A percentile compares a stretch with the other conserved stretches of the same genome.
Conservation (phyloP, 2,888 invertebrate genomes). For the Limnephilus lunatus region DNA sequence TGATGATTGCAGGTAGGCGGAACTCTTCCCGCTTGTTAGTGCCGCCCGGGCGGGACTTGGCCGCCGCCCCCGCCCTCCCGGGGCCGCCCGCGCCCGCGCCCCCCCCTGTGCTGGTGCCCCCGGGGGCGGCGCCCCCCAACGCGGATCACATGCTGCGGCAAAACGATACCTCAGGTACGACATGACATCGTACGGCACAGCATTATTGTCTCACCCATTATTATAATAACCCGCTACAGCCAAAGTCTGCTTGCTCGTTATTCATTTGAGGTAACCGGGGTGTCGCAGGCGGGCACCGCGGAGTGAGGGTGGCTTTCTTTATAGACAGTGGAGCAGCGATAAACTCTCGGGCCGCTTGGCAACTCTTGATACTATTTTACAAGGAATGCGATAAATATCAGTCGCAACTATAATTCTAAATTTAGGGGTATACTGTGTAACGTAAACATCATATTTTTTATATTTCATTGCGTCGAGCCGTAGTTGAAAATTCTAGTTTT, state of each 20-base stretch:
- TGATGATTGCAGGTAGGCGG: slow-evolving; percentile 70
- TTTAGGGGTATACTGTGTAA: not conserved
- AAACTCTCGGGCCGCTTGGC: not conserved
- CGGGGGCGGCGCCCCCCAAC: slow-evolving; percentile 63
- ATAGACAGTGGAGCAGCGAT: not conserved
- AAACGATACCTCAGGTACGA: slow-evolving; percentile 66
- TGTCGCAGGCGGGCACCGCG: not conserved
- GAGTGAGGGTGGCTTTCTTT: not conserved
- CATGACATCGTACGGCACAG: not conserved
- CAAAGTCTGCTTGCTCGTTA: not conserved
- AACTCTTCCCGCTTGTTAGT: slow-evolving; percentile 65
- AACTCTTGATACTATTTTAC: not conserved
- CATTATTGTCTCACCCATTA: not conserved
- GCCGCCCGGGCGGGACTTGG: slow-evolving; percentile 60
- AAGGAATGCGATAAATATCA: not conserved
- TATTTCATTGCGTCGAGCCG: too few relatives aligned
- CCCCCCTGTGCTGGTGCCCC: slow-evolving; percentile 57
- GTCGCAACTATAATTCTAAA: not conserved
- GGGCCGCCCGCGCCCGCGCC: slow-evolving; percentile 65
- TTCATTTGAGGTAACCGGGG: not conserved
- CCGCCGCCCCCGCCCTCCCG: slow-evolving; percentile 67
- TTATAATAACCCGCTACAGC: not conserved
- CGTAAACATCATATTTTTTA: too few relatives aligned
- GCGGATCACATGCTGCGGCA: slow-evolving; percentile 65
- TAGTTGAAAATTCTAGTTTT: too few relatives aligned